Base-by-base conservation (phyloP, 2,797 vertebrate species). In the Myripristis jacobus region DNA sequence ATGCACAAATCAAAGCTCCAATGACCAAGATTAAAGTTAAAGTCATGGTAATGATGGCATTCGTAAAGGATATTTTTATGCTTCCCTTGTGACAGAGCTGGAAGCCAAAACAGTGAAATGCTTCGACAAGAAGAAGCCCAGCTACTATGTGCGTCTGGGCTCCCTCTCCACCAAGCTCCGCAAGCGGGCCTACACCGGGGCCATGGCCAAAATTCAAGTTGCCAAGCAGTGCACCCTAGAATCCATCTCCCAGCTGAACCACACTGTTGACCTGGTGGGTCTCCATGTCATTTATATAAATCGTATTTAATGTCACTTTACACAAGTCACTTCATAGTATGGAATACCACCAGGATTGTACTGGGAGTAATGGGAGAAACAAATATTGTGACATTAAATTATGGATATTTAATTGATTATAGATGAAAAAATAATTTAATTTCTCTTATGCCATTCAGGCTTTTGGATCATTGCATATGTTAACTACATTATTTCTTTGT, bases 121-220 rank as follows among this genome's bases (percentile, higher is more conserved):
- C 59, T 96, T 94, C 75, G 94, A 96, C 56, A 24, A 81, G 66
- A 91, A 91, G 50, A 93, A 95, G 73, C 85, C 85, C 47, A 97
- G 94, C 90, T 97, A 95, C 85, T 98, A 95, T 0, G 22, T 96
- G 47, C 93, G 97, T 55, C 83, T 99, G 78, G 96, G 96, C n/a
- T 96, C 94, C 4, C 89, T 99, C n/a, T 98, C 96, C 71, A 90
- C 89, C 54, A 97, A 97, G 81, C 79, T 98, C 46, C 93, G 94
- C 5, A 87, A 89, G 66, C 92, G 96, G 77, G 94, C 95, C 11
- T 98, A 98, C 89, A 91, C 93, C 51, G 94, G 94, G 87, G 95
- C 97, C 11, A 36, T 98, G 75, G 84, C 70, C 53, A 94, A 87
- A 76, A 93, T 98, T 44, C 85, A 34, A 50, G 94, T 96, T 15